A percentile compares a stretch with the other conserved stretches of the same genome.
phyloP scores from a whole-genome alignment of 2,113 vertebrate species.

The Neodon shergylaensis region DNA sequence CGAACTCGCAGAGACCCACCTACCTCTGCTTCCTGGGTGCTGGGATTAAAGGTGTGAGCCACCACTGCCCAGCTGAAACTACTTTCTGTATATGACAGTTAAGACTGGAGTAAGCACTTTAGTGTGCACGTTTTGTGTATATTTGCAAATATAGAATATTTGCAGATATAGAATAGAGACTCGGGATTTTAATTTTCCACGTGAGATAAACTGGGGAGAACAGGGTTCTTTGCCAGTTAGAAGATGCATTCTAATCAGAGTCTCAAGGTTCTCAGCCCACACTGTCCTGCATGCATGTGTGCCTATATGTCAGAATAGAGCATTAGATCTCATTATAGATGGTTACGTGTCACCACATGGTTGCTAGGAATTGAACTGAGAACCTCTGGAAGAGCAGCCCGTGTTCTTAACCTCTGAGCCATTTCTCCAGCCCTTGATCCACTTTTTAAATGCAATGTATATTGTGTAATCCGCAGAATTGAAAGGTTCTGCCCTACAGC shows the following conservation, averaged over 20 bases:
- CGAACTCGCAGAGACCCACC: not conserved
- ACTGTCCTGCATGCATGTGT: not conserved
- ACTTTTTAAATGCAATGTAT: not conserved
- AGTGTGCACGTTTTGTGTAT: not conserved
- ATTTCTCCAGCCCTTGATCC: not conserved
- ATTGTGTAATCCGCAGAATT: not conserved
- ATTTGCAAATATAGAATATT: not conserved
- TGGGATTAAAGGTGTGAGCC: not conserved
- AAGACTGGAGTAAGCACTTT: not conserved
- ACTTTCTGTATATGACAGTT: not conserved
- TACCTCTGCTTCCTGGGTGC: not conserved
- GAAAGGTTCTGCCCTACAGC: not conserved
- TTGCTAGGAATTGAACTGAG: not conserved
- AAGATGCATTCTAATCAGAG: not conserved
- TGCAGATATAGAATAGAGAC: not conserved
- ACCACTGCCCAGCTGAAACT: not conserved
- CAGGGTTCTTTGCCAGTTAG: not conserved
- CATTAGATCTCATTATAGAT: not conserved
- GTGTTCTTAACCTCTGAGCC: not conserved
- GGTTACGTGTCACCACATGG: not conserved
- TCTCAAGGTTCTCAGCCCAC: not conserved
- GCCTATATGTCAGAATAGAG: not conserved
- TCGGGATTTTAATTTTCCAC: not conserved
- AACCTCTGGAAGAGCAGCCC: not conserved
- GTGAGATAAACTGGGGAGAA: slow-evolving; percentile 31